These are phyloP conservation scores for Stegostoma tigrinum DNA, from an alignment of 2,113 vertebrate species.

Conservation along the genomic window DNA sequence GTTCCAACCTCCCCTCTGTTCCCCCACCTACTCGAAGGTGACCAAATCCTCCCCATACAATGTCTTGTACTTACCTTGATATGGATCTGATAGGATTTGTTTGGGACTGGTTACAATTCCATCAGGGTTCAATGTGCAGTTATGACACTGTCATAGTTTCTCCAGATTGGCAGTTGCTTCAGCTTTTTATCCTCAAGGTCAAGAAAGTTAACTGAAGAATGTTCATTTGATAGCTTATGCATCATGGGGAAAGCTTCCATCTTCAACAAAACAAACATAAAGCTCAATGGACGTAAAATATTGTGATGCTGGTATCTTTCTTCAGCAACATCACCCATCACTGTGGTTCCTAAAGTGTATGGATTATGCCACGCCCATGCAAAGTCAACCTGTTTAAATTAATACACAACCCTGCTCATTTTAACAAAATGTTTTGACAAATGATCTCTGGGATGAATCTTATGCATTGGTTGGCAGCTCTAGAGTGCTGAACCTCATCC, in stretches of 20 bases:
- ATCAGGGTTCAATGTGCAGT: too few relatives aligned
- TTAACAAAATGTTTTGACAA: not conserved
- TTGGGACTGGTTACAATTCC: too few relatives aligned
- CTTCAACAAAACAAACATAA: not conserved
- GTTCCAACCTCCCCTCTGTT: too few relatives aligned
- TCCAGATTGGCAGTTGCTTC: not conserved
- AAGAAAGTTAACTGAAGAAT: not conserved
- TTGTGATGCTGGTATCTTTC: not conserved
- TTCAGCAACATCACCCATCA: not conserved
- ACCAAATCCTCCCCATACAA: too few relatives aligned
- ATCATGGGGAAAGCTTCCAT: not conserved
- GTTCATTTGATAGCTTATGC: not conserved
- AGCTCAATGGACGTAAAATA: not conserved
- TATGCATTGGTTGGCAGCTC: too few relatives aligned
- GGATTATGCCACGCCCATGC: not conserved
- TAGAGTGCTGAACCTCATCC: too few relatives aligned
- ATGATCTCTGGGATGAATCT: not conserved
- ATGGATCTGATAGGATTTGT: too few relatives aligned
- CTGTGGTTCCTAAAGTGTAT: not conserved
- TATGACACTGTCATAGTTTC: not conserved
- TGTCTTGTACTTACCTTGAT: too few relatives aligned
- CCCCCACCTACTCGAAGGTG: too few relatives aligned
- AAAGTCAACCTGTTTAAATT: not conserved
- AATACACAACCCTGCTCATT: not conserved
- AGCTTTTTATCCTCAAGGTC: not conserved